Base-by-base conservation (phyloP, 1,140 invertebrate species). In the Riptortus pedestris region DNA sequence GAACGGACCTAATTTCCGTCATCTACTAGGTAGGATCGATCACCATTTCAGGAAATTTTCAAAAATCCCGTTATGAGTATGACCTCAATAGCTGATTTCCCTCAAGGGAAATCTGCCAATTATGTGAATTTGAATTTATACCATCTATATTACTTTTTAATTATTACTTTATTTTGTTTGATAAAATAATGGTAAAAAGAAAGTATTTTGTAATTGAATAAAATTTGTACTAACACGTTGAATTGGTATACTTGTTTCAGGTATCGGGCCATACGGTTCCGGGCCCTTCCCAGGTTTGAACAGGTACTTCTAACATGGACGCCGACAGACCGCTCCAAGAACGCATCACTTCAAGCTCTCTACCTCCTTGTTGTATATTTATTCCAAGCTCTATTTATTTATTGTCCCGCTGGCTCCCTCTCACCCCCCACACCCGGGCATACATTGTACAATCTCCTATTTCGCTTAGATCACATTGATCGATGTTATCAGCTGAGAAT, bases 211-310 rank as follows among this genome's bases (percentile, higher is more conserved):
- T 38, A 38, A 38, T 38, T 5, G 5, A 38, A 9, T 38, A 38
- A 9, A 9, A 38, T 38, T 38, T 38, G 33, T 38, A 9, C 16
- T 16, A 5, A 38, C 7, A 38, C 7, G 5, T 38, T 5, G 16
- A 24, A 57, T 22, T 7, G 7, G 16, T 9, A 5, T 52, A 29
- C 20, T 2, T 59, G 27, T 59, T 29, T 31, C 31, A 59, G 57
- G 57, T n/a, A 28, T 28, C 20, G 57, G 57, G 18, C 57, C 57
- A 29, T 31, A 59, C 57, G 57, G 26, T 11, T 12, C 27, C 5
- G 57, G 57, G 31, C 57, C 9, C 57, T 59, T 59, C 27, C 18
- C 18, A 28, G 57, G 57, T 29, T 18, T 59, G 27, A 28, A 29
- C 12, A 29, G 57, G 57, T 59, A 59, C 28, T 29, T n/a, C n/a